phyloP scores from a whole-genome alignment of 2,888 invertebrate species.

The Hetaerina titia region DNA sequence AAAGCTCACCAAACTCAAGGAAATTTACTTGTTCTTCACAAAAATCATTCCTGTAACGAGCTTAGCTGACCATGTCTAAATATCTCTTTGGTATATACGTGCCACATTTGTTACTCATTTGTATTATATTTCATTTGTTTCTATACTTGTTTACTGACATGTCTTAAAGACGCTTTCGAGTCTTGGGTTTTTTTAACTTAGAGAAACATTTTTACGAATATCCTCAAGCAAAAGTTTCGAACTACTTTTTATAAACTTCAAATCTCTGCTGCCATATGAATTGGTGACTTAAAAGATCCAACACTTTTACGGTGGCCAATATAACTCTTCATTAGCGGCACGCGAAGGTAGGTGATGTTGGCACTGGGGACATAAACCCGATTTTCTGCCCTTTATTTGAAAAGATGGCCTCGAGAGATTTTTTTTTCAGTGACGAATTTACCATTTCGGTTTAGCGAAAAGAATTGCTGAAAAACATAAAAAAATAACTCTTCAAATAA shows the following conservation, averaged over 20 bases:
- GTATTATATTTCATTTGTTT: too few species aligned
- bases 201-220: neutral
- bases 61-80: too few species aligned
- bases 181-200: too few species aligned
- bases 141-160: too few species aligned
- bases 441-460: neutral
- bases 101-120: too few species aligned
- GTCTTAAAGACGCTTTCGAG: too few species aligned
- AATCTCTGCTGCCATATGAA: neutral
- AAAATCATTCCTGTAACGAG: too few species aligned
- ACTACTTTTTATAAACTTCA: neutral
- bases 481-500: neutral
- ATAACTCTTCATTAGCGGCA: neutral
- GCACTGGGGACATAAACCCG: neutral
- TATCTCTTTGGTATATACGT: too few species aligned
- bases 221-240: neutral
- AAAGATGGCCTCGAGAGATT: neutral
- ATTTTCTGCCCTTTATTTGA: neutral
- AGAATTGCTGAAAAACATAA: neutral
- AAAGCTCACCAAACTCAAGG: too few species aligned
- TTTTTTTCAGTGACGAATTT: neutral
- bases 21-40: too few species aligned
- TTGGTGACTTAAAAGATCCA: neutral
- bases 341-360: neutral
- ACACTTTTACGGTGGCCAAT: neutral